Evolutionary conservation across 1,140 invertebrate genomes (phyloP).

Genomic region (Oedothorax gibbosus): DNA sequence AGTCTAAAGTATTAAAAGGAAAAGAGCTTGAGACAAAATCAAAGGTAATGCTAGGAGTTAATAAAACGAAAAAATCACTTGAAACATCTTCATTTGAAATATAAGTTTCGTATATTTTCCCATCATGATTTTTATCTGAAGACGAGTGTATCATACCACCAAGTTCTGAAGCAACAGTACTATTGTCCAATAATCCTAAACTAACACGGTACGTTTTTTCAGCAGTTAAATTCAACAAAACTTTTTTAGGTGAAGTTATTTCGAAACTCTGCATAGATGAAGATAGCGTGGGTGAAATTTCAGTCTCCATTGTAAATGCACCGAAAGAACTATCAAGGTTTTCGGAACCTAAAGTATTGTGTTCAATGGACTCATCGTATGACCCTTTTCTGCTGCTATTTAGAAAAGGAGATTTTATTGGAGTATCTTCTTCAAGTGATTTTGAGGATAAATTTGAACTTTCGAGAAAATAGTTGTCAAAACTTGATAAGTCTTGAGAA

Average conservation of each 20-base stretch:
- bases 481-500: neutral
- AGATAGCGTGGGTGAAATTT: neutral
- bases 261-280: neutral
- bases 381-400: neutral
- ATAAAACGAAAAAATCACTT: neutral
- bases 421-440: neutral
- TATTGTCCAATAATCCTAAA: no score
- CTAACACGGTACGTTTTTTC: no score
- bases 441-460: constrained; percentile 9
- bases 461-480: constrained; percentile 2
- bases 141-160: no score
- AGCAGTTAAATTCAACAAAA: no score
- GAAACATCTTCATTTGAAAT: neutral
- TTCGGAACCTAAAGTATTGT: neutral
- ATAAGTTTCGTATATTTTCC: neutral
- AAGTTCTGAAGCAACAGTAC: no score
- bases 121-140: no score
- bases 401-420: neutral
- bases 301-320: neutral
- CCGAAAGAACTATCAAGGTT: neutral
- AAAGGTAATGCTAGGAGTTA: neutral
- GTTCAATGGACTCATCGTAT: neutral
- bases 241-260: no score
- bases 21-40: neutral
- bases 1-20: neutral